A percentile compares a stretch with the other conserved stretches of the same genome.
These are phyloP conservation scores for Lophochroa leadbeateri DNA, from an alignment of 2,113 vertebrate species.

Conservation along the genomic window DNA sequence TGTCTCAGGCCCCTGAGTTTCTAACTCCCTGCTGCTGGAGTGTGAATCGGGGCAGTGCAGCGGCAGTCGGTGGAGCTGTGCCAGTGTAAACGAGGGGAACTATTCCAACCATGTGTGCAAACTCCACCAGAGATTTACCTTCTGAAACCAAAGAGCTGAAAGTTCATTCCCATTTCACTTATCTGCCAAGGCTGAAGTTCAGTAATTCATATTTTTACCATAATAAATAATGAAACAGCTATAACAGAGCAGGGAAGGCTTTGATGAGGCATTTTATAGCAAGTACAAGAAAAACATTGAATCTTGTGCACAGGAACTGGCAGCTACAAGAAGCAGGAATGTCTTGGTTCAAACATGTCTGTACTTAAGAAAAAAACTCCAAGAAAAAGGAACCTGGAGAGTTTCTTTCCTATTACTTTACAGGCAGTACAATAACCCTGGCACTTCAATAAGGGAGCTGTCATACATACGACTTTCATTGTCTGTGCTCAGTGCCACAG, in stretches of 20 bases:
- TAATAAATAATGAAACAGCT: slow-evolving; percentile 46
- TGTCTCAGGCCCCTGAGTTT: neutral
- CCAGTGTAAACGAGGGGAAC: slow-evolving; percentile 38
- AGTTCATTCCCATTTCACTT: slow-evolving; percentile 41
- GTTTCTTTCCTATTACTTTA: neutral
- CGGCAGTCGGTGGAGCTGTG: neutral
- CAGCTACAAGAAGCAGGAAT: neutral
- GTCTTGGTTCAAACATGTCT: neutral
- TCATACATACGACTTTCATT: neutral
- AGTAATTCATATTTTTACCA: slow-evolving; percentile 27
- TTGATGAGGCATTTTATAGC: slow-evolving; percentile 46
- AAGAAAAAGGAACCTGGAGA: neutral
- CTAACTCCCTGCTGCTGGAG: neutral
- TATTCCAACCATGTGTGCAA: slow-evolving; percentile 44
- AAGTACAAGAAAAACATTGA: slow-evolving; percentile 30
- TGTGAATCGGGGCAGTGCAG: neutral
- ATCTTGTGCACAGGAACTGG: neutral
- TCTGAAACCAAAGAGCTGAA: slow-evolving; percentile 35
- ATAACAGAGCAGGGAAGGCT: slow-evolving; percentile 11
- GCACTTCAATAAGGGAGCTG: neutral
- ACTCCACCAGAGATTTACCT: slow-evolving; percentile 50
- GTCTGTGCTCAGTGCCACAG: neutral
- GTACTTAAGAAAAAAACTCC: neutral
- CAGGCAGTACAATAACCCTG: neutral
- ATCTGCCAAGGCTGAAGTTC: slow-evolving; percentile 37